These are phyloP conservation scores for Dendropsophus ebraccatus DNA, from an alignment of 2,113 vertebrate genomes.

Conservation along the genomic window DNA sequence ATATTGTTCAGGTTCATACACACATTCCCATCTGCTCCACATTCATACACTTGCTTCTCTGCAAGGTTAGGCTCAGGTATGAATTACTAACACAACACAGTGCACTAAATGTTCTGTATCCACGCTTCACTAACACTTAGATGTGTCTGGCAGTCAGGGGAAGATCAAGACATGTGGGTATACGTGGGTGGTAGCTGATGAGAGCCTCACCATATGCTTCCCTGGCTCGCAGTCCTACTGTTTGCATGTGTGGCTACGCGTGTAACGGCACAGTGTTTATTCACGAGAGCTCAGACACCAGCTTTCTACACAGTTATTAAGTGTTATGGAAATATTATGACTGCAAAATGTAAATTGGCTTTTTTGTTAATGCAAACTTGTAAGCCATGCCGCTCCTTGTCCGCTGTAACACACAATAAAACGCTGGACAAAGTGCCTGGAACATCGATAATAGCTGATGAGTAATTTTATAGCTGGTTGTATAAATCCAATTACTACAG, in stretches of 20 bases:
- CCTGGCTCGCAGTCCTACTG: constrained; percentile 5
- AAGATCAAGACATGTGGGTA: constrained; percentile 31
- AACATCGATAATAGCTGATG: background rate
- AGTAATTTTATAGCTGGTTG: background rate
- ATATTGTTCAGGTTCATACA: background rate
- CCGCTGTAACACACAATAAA: background rate
- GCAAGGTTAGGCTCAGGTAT: background rate
- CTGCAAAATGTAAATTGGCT: background rate
- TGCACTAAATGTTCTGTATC: background rate
- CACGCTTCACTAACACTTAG: constrained; percentile 5
- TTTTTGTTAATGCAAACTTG: background rate
- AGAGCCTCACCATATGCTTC: constrained; percentile 29
- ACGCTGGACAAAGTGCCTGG: background rate
- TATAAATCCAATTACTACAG: background rate
- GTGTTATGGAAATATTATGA: constrained; percentile 38
- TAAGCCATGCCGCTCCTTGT: background rate
- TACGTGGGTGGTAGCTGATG: constrained; percentile 38
- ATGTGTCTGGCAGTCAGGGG: constrained; percentile 9
- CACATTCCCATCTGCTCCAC: background rate
- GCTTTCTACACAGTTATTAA: background rate
- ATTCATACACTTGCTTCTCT: background rate
- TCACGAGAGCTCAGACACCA: background rate
- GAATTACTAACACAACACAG: constrained; percentile 9
- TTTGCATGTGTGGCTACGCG: background rate
- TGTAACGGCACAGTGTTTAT: background rate